A percentile compares a stretch with the other conserved stretches of the same genome.
phyloP scores from a whole-genome alignment of 2,113 vertebrate species.

The Cyanoramphus novaezelandiae region DNA sequence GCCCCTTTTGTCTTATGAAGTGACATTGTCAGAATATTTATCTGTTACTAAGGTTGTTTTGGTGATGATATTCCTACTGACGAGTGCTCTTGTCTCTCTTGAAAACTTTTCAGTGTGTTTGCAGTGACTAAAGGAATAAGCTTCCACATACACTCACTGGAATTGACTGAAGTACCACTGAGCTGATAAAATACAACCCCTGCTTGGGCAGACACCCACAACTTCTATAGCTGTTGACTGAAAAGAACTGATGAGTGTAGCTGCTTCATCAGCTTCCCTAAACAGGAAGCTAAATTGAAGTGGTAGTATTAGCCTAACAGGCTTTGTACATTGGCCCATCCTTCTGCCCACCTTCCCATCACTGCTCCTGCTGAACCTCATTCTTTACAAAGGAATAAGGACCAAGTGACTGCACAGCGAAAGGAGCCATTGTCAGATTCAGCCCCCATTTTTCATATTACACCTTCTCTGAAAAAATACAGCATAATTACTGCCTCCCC shows the following conservation, averaged over 20 bases:
- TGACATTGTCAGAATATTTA: not conserved
- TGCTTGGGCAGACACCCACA: not conserved
- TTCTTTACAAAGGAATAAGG: not conserved
- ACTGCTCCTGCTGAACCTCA: not conserved
- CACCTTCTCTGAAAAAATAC: not conserved
- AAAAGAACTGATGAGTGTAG: not conserved
- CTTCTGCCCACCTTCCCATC: too few relatives aligned
- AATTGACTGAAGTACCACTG: not conserved
- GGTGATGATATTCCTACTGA: not conserved
- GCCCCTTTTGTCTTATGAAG: not conserved
- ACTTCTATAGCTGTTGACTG: accelerated
- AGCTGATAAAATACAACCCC: not conserved
- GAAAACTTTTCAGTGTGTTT: not conserved
- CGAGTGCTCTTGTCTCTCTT: not conserved
- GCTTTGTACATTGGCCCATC: not conserved
- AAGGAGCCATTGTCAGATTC: not conserved
- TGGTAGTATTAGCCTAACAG: accelerated
- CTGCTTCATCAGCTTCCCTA: not conserved
- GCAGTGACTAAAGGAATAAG: not conserved
- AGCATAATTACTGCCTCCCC: not conserved
- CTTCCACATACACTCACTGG: accelerated
- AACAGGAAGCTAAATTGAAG: not conserved
- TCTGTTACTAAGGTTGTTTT: not conserved
- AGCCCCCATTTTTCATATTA: not conserved
- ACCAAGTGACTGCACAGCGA: not conserved